Base-by-base conservation (phyloP, 2,888 invertebrate species). In the Digitonthophagus gazella region DNA sequence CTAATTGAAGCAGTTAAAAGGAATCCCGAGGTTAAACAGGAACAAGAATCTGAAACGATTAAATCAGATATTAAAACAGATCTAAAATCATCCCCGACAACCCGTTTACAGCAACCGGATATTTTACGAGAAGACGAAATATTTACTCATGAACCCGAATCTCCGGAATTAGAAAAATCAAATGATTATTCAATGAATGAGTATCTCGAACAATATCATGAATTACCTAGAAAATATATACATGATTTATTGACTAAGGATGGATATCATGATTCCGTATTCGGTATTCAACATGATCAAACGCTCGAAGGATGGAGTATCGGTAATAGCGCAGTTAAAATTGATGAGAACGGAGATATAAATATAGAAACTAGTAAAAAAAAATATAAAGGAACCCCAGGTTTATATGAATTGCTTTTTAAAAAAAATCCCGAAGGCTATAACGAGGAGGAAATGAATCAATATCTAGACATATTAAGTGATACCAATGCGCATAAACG, bases 341-440 rank as follows among this genome's bases (percentile, higher is more conserved):
- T 71, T 56, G 55, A 66, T 6, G 66, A 64, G 5, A 68, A 71
- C 18, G 68, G 69, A 64, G 64, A 69, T 18, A 15, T 64, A 63
- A 15, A 68, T 44, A 15, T 22, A n/a, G 16, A 66, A 4, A 22
- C 4, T 6, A 58, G 15, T 44, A 16, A 22, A 22, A 22, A 22
- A 6, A 6, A 6, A 11, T 70, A 70, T 56, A 14, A 20, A 16
- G 70, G 70, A 18, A 70, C 71, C 11, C 63, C 44, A 2, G 71
- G 70, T 16, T 28, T 71, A 16, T 71, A 70, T 15, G 71, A 71
- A 44, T 28, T 71, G 6, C 15, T 70, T 15, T 70, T 68, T 66
- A 68, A 71, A 58, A 67, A 69, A 54, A 14, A 64, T 15, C 69
- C 71, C 16, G 15, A 19, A 18, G 55, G 44, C 8, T 68, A 64